Percentiles rank a stretch among this genome's conserved stretches.
These are phyloP conservation scores for Oceanodroma leucorhoa DNA, from an alignment of 2,797 vertebrate species.

Conservation along the genomic window DNA sequence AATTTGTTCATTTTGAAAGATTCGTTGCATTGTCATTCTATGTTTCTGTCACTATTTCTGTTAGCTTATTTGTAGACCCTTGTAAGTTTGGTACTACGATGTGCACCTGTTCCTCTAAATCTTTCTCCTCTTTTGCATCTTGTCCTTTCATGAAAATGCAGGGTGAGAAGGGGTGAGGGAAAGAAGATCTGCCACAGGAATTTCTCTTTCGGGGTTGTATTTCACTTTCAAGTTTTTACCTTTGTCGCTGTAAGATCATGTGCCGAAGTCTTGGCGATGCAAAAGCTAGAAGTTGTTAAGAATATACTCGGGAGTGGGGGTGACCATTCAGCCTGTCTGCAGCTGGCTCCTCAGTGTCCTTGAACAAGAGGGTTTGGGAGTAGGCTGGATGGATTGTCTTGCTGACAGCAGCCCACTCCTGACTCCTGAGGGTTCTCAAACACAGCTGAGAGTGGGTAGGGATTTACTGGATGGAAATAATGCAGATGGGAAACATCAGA, in stretches of 20 bases:
- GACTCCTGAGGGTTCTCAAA: not conserved
- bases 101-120: constrained; percentile 61
- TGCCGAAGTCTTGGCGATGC: constrained; percentile 3
- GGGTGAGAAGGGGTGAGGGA: constrained; percentile 57
- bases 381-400: constrained; percentile 15
- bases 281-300: constrained; percentile 32
- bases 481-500: not conserved
- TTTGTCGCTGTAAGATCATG: constrained; percentile 41
- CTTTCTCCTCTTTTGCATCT: constrained; percentile 49
- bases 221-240: constrained; percentile 57
- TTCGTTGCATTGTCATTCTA: not conserved
- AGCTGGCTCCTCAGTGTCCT: constrained; percentile 42
- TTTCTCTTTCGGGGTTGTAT: constrained; percentile 54
- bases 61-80: constrained; percentile 19
- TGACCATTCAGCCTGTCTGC: not conserved
- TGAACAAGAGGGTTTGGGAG: not conserved
- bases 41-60: constrained; percentile 1
- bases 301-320: not conserved
- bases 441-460: constrained; percentile 13
- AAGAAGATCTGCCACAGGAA: constrained; percentile 53
- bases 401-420: constrained; percentile 8
- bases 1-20: not conserved
- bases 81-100: not conserved
- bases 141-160: constrained; percentile 55
- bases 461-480: constrained; percentile 21